These are phyloP conservation scores for Ceratitis capitata DNA, from an alignment of 1,140 invertebrate species.

Conservation along the genomic window DNA sequence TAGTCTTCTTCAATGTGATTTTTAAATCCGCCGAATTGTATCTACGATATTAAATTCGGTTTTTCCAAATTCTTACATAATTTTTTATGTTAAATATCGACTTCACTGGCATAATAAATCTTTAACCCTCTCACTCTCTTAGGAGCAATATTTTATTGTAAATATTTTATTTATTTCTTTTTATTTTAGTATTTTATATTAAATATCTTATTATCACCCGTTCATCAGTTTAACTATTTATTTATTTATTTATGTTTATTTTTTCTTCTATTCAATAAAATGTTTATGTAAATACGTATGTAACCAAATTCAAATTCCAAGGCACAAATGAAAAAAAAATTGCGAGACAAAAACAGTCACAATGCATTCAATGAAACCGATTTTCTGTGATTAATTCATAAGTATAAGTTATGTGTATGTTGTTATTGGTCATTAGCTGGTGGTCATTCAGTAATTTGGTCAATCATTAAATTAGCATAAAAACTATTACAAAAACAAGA, in stretches of 20 bases:
- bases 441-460: not conserved
- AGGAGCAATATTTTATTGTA: too few relatives aligned
- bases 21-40: too few relatives aligned
- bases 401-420: not conserved
- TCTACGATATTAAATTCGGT: too few relatives aligned
- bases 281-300: not conserved
- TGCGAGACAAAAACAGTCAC: not conserved
- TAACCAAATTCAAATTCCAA: not conserved
- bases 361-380: not conserved
- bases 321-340: not conserved
- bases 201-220: too few relatives aligned
- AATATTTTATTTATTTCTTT: too few relatives aligned
- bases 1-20: too few relatives aligned
- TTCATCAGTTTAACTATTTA: not conserved
- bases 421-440: not conserved
- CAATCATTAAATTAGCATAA: not conserved
- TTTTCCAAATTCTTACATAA: too few relatives aligned
- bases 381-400: not conserved
- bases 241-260: not conserved
- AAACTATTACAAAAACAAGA: not conserved
- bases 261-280: not conserved
- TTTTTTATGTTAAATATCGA: too few relatives aligned
- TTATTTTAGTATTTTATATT: too few relatives aligned
- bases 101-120: too few relatives aligned
- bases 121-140: too few relatives aligned